Conservation (phyloP, 2,797 vertebrate genomes). For the Coluber constrictor region DNA sequence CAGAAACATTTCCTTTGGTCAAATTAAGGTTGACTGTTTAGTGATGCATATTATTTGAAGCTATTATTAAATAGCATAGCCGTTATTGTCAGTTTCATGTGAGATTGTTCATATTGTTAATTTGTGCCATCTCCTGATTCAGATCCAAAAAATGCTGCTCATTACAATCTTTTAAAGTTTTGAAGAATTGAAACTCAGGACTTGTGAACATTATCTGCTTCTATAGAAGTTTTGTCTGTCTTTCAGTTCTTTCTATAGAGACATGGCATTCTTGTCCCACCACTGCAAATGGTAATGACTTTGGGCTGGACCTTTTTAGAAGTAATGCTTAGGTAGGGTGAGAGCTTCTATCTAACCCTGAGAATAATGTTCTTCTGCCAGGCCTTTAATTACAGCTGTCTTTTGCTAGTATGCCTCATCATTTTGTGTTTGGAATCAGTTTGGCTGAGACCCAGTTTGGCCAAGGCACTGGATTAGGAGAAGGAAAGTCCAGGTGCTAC, state of each 20-base stretch:
- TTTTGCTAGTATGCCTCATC: neutral
- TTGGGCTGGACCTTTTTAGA: neutral
- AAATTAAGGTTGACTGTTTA: neutral
- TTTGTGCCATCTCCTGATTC: neutral
- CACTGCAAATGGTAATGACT: neutral
- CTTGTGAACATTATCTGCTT: neutral
- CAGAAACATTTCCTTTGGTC: neutral
- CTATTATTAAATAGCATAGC: neutral
- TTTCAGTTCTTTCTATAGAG: neutral
- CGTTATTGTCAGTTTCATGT: neutral
- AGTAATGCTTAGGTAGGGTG: neutral
- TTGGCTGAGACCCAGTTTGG: neutral
- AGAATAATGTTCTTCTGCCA: neutral
- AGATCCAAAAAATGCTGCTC: neutral
- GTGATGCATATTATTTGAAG: neutral
- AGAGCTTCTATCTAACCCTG: neutral
- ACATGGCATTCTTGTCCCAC: neutral
- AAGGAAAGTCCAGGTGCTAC: neutral
- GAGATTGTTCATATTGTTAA: neutral
- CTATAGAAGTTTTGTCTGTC: neutral
- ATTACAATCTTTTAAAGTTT: neutral
- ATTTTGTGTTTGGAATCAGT: neutral
- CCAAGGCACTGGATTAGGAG: neutral
- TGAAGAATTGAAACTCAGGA: neutral
- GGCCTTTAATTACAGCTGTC: neutral